phyloP scores from a whole-genome alignment of 64 coral and sea anemone species.

The Actinia equina region DNA sequence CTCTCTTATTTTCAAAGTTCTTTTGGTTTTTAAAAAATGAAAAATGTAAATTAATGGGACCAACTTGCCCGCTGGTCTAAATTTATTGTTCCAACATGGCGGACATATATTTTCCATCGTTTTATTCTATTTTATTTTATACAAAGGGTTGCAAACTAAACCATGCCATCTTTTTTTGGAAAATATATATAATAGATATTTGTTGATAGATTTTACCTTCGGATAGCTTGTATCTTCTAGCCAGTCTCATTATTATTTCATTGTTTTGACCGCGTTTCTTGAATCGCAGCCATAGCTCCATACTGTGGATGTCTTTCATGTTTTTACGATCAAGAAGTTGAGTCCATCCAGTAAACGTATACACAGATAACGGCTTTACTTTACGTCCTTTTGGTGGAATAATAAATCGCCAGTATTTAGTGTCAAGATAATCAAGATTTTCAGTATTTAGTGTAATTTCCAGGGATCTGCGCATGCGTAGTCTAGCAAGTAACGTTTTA shows the following conservation, averaged over 20 bases:
- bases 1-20: too few species aligned
- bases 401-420: neutral
- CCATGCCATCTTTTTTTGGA: too few species aligned
- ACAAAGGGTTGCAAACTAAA: too few species aligned
- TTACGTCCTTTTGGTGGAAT: neutral
- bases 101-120: too few species aligned
- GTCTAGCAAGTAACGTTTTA: neutral
- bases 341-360: conserved; percentile 83
- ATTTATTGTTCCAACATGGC: too few species aligned
- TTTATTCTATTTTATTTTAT: too few species aligned
- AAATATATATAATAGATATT: neutral
- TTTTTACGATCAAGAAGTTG: conserved; percentile 60
- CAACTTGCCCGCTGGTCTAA: too few species aligned
- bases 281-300: conserved; percentile 73
- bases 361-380: conserved; percentile 61
- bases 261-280: conserved; percentile 55
- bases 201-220: conserved; percentile 28
- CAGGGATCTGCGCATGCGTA: too few species aligned
- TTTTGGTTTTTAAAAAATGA: too few species aligned
- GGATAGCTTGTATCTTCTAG: conserved; percentile 44
- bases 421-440: too few species aligned
- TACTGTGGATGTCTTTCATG: conserved; percentile 73
- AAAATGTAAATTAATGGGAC: too few species aligned
- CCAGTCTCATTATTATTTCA: conserved; percentile 50
- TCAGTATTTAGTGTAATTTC: too few species aligned